Percentiles rank a stretch among this genome's conserved stretches.
phyloP scores from a whole-genome alignment of 2,113 vertebrate species.

The Speoplatyrhinus poulsoni region DNA sequence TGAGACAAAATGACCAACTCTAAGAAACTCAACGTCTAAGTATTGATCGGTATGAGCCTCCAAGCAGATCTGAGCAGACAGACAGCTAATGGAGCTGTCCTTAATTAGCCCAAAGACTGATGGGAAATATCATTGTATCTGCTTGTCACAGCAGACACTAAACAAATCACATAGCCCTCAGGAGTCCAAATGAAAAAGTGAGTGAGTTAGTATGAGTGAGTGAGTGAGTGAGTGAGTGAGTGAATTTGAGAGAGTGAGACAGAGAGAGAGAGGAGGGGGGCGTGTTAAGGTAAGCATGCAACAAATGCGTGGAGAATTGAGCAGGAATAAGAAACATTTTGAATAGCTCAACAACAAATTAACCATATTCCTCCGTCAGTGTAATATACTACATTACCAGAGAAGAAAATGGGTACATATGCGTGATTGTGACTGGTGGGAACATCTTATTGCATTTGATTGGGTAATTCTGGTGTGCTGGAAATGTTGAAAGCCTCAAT shows the following conservation, averaged over 20 bases:
- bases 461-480: too few relatives aligned
- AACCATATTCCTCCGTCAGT: too few relatives aligned
- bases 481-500: too few relatives aligned
- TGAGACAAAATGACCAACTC: constrained; percentile 10
- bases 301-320: too few relatives aligned
- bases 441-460: too few relatives aligned
- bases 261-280: too few relatives aligned
- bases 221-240: neutral
- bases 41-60: constrained; percentile 62
- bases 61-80: constrained; percentile 66
- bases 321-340: too few relatives aligned
- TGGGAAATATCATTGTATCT: constrained; percentile 70
- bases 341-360: too few relatives aligned
- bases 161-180: constrained; percentile 63
- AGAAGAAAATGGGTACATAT: too few relatives aligned
- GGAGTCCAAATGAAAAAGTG: constrained; percentile 8
- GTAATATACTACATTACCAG: too few relatives aligned
- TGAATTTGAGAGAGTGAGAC: neutral
- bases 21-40: constrained; percentile 6
- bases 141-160: constrained; percentile 52
- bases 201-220: neutral
- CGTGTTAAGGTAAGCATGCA: too few relatives aligned
- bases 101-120: constrained; percentile 70
- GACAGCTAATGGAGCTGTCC: constrained; percentile 64
- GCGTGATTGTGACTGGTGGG: too few relatives aligned